Base-by-base conservation (phyloP, 2,797 vertebrate genomes). In the Protosalanx chinensis region DNA sequence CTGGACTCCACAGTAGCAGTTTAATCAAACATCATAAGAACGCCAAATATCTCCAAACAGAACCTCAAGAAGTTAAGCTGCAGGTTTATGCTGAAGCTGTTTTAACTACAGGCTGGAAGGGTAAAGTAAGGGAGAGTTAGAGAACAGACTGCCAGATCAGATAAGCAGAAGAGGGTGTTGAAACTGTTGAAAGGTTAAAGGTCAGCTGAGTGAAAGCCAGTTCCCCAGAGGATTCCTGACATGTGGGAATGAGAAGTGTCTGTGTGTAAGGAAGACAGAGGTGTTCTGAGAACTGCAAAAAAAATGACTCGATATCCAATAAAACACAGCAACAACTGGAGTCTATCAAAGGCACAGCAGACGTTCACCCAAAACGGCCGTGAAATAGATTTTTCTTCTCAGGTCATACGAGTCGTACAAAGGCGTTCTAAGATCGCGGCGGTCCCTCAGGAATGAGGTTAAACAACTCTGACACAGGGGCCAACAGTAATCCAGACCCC, bases 401-500 rank as follows among this genome's bases (percentile, higher is more conserved):
- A 87, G 86, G 87, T 91, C 87, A 85, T 76, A 84, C 53, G 78
- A 91, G 35, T 67, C 64, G 29, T 60, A 53, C 7, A 59, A 51
- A 71, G 83, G 84, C 79, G 68, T 82, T 85, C 79, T 77, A 77
- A 88, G 89, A 71, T 71, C 82, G 72, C 65, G 1, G 12, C 61
- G 15, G 75, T 86, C 86, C 87, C 85, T 82, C 18, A 72, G 86
- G 81, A 53, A n/a, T 53, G 1, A 68, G 68, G 72, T 79, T 81
- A 85, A 89, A 83, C 87, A 76, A 68, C 86, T 78, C 78, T 90
- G 90, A 91, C 91, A 90, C 79, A 29, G 87, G 89, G 41, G 91
- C 91, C 91, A 92, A 90, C 89, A 90, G 89, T 90, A 91, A 91
- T 93, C 88, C 87, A 80, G 85, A 79, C 18, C 51, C 71, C 75